These are phyloP conservation scores for Ashinkailepas kermadecensis DNA, from an alignment of 2,888 invertebrate species.

Conservation along the genomic window DNA sequence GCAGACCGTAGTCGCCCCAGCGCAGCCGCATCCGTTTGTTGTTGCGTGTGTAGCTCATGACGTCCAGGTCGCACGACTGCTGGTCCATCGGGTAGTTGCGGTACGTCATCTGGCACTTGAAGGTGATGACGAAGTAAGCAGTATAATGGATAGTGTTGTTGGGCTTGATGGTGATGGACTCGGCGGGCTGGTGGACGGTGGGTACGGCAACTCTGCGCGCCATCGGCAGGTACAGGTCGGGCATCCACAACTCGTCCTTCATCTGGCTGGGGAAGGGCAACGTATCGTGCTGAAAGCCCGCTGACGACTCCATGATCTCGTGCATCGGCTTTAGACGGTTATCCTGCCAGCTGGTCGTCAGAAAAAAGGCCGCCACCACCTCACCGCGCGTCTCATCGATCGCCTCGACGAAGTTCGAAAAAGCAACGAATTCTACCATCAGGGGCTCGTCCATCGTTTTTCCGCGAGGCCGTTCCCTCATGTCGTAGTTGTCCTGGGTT, in stretches of 20 bases:
- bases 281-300: not conserved
- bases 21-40: not conserved
- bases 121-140: not conserved
- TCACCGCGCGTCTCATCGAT: not conserved
- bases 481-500: not conserved
- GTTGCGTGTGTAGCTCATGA: not conserved
- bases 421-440: not conserved
- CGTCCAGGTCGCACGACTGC: not conserved
- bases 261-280: not conserved
- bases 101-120: not conserved
- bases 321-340: not conserved
- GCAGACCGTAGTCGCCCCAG: not conserved
- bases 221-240: conserved; percentile 8
- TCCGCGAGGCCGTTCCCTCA: not conserved
- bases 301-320: not conserved
- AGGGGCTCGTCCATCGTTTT: not conserved
- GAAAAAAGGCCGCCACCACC: not conserved
- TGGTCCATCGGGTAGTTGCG: not conserved
- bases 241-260: not conserved
- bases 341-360: not conserved
- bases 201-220: not conserved
- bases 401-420: not conserved
- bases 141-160: not conserved
- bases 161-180: not conserved
- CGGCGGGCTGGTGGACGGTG: not conserved